Evolutionary conservation across 2,888 invertebrate genomes (phyloP).

Genomic region (Plusia festucae): DNA sequence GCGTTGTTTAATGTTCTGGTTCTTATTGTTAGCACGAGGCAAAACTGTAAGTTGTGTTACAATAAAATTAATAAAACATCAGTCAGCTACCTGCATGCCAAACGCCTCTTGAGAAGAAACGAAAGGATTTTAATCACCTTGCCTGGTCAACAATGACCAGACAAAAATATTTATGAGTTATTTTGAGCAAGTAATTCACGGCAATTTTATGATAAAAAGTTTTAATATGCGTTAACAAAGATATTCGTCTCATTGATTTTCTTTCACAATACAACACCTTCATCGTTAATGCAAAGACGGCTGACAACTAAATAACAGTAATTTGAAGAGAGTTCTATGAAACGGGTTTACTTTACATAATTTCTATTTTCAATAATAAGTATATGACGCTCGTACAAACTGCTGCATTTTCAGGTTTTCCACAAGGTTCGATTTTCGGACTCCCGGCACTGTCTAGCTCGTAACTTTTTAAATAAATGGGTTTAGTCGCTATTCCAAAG

Average conservation of each 20-base stretch:
- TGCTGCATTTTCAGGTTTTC: no score
- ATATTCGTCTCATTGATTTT: slow-evolving; percentile 1
- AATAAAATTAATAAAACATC: not conserved
- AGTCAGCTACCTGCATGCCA: not conserved
- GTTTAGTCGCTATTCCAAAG: no score
- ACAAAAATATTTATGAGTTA: not conserved
- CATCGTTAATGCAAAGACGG: not conserved
- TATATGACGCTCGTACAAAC: no score
- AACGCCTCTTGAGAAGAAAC: not conserved
- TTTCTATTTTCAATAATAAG: no score
- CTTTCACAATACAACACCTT: not conserved
- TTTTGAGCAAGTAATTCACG: not conserved
- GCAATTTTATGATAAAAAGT: not conserved
- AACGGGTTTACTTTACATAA: not conserved
- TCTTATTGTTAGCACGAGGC: not conserved
- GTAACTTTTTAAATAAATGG: no score
- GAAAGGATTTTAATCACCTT: not conserved
- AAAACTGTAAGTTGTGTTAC: not conserved
- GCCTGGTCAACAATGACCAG: not conserved
- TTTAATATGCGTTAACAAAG: not conserved
- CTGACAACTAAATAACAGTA: not conserved
- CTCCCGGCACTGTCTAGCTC: no score
- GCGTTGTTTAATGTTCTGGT: not conserved
- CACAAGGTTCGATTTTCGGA: no score
- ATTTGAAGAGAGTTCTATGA: not conserved